Base-by-base conservation (phyloP, 2,113 vertebrate genomes). In the Delphinus delphis region DNA sequence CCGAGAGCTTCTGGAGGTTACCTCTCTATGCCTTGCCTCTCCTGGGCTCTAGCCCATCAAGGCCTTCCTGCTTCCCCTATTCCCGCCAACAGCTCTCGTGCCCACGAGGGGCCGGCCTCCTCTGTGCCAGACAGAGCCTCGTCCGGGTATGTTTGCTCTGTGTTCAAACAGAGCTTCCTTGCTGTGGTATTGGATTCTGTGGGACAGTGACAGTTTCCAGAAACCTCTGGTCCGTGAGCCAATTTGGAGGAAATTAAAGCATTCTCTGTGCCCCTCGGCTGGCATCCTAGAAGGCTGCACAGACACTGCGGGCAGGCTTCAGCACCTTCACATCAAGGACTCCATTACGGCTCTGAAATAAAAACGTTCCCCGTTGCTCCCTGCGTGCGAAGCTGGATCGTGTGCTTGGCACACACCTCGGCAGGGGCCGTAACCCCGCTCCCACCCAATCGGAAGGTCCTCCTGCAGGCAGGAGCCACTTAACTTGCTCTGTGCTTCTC, bases 221-320 rank as follows among this genome's bases (percentile, higher is more conserved):
- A 96, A 96, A 55, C 81, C 88, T 90, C 76, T 74, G 88, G 88
- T 92, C 90, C 0, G 0, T 93, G 90, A 94, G 70, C 96, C 95
- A 82, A 17, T 96, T 74, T 85, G 95, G 94, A 96, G 96, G 92
- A 96, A 97, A 96, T 90, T 0, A 76, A 95, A 96, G 90, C 88
- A 28, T 87, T 94, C 81, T 65, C 88, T 11, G 33, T 50, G 96
- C 88, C 85, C 97, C 70, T 96, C 41, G 9, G 93, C 93, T 97
- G 0, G 0, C 6, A 21, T 97, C 88, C 92, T 97, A 83, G 97
- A 81, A 93, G 94, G 88, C 90, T 80, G 60, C 62, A 14, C 87
- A 81, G 63, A 93, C 71, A 73, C 88, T 96, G 11, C 20, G 71
- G 97, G 90, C 65, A 90, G 90, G 97, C 95, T 92, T 95, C 81